These are phyloP conservation scores for Brassicogethes aeneus DNA, from an alignment of 2,888 invertebrate genomes.

Conservation along the genomic window DNA sequence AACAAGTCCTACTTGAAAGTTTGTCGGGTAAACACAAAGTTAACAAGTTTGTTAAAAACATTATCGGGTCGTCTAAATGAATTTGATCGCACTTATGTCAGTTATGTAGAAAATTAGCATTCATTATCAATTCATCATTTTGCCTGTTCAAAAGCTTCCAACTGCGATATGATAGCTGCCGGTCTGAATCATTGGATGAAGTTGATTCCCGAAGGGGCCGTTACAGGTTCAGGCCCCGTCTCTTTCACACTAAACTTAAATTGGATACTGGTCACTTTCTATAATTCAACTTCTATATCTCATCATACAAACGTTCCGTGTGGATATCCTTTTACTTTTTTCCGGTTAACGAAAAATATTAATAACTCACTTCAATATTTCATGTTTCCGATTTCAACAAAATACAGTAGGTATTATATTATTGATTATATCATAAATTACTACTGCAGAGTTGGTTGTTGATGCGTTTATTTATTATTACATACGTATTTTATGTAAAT, in stretches of 20 bases:
- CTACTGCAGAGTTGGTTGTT: too few species aligned
- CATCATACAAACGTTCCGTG: conserved; percentile 31
- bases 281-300: conserved; percentile 42
- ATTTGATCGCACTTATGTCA: conserved; percentile 32
- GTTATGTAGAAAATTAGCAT: conserved; percentile 33
- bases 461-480: too few species aligned
- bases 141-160: conserved; percentile 7
- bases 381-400: too few species aligned
- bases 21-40: too few species aligned
- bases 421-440: too few species aligned
- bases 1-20: conserved; percentile 1
- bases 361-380: too few species aligned
- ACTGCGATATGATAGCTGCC: conserved; percentile 36
- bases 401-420: too few species aligned
- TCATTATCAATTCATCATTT: conserved; percentile 34
- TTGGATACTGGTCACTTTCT: conserved; percentile 44
- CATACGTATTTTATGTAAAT: too few species aligned
- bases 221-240: conserved; percentile 39
- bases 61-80: conserved; percentile 21
- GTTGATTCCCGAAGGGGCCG: conserved; percentile 37
- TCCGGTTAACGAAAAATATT: too few species aligned
- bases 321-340: neutral
- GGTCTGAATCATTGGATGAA: conserved; percentile 41
- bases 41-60: conserved; percentile 9
- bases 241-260: conserved; percentile 42